A percentile compares a stretch with the other conserved stretches of the same genome.
Conservation (phyloP, 2,113 vertebrate genomes). For the Psephotus haematonotus region DNA sequence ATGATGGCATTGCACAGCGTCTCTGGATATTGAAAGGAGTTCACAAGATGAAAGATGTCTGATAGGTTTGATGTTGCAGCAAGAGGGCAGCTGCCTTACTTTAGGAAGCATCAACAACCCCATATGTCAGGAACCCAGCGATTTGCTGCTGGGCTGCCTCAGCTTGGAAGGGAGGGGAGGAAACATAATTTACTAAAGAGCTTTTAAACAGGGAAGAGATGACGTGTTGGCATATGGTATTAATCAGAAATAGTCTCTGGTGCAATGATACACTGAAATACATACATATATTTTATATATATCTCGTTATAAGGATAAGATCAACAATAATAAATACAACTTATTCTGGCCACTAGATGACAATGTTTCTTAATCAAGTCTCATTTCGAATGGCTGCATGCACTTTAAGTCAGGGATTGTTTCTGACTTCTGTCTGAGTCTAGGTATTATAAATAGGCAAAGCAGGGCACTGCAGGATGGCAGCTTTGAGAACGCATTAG, state of each 20-base stretch:
- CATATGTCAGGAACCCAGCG: not conserved
- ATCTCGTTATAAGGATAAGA: not conserved
- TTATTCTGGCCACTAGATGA: slow-evolving; percentile 28
- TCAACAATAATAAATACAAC: not conserved
- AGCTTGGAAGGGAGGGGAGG: not conserved
- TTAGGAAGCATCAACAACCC: not conserved
- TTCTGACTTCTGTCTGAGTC: not conserved
- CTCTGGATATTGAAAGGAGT: not conserved
- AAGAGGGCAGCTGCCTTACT: not conserved
- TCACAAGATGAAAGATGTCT: not conserved
- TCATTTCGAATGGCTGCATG: not conserved
- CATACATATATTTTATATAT: not conserved
- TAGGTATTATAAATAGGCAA: not conserved
- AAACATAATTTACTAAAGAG: not conserved
- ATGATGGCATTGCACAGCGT: not conserved
- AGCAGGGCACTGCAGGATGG: not conserved
- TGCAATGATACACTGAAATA: not conserved
- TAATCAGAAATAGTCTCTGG: not conserved
- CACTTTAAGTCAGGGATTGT: not conserved
- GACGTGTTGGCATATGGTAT: not conserved
- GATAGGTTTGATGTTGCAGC: not conserved
- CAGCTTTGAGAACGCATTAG: not conserved
- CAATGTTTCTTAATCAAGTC: slow-evolving; percentile 5
- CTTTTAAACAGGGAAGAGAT: not conserved
- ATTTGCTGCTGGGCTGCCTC: rapidly evolving